Conservation (phyloP, 2,888 invertebrate species). For the Cabera pusaria region DNA sequence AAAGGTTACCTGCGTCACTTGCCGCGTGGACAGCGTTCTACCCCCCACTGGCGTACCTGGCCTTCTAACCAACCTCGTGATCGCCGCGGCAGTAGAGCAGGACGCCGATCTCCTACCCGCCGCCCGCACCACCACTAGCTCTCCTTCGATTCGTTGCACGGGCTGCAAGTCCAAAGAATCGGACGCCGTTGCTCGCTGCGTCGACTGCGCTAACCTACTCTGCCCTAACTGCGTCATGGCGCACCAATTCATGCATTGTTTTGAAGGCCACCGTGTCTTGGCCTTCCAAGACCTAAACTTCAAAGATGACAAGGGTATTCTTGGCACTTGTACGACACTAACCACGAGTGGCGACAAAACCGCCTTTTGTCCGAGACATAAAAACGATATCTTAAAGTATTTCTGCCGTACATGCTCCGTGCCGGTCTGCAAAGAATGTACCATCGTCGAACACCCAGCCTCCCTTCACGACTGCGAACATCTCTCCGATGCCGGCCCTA, state of each 20-base stretch:
- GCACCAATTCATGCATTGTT: slow-evolving; percentile 99
- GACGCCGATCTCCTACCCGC: slow-evolving; percentile 78
- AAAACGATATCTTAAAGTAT: slow-evolving; percentile 94
- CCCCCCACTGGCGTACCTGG: slow-evolving; percentile 85
- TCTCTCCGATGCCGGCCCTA: slow-evolving; percentile 91
- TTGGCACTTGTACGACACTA: slow-evolving; percentile 63
- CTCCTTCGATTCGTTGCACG: slow-evolving; percentile 89
- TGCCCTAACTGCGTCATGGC: slow-evolving; percentile 99
- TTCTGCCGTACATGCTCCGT: slow-evolving; percentile 97
- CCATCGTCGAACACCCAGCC: slow-evolving; percentile 92
- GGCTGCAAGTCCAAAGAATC: slow-evolving; percentile 98
- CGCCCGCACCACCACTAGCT: slow-evolving; percentile 70
- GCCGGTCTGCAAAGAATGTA: slow-evolving; percentile 98
- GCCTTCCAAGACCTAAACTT: slow-evolving; percentile 82
- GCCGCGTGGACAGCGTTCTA: slow-evolving; percentile 80
- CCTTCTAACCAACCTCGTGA: slow-evolving; percentile 86
- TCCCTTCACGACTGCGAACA: slow-evolving; percentile 94
- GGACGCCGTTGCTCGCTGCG: slow-evolving; percentile 97
- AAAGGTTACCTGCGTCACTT: slow-evolving; percentile 89
- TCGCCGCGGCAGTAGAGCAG: slow-evolving; percentile 81
- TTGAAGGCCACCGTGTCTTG: slow-evolving; percentile 97
- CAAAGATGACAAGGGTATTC: slow-evolving; percentile 84
- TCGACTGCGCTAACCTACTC: slow-evolving; percentile 97
- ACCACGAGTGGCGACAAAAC: slow-evolving; percentile 84
- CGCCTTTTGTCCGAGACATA: slow-evolving; percentile 93